Base-by-base conservation (phyloP, 2,113 vertebrate genomes). In the Hylia prasina region DNA sequence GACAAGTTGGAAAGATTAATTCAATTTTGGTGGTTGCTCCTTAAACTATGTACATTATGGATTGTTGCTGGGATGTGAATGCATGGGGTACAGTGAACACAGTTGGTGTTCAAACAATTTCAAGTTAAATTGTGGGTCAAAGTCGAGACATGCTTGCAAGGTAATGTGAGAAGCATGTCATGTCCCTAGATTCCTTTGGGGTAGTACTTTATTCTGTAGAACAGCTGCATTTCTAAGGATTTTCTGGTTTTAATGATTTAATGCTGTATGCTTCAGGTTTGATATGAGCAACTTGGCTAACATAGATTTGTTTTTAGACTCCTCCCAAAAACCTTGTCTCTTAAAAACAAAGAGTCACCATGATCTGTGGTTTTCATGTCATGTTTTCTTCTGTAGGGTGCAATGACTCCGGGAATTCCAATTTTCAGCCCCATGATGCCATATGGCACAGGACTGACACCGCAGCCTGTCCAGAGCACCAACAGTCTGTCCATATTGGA, bases 341-440 rank as follows among this genome's bases (percentile, higher is more conserved):
- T 76, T 61, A 15, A 77, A 78, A 64, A 0, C 6, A 25, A 65
- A 66, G 20, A 22, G 8, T 65, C 21, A 27, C 4, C 22, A 18
- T 3, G 21, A 44, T 37, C 24, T 20, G 37, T 50, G 33, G 23
- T 58, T 96, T 54, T 63, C 25, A 7, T 76, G 35, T 44, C 27
- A 1, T 14, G 16, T 44, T 92, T 86, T 77, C 60, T 90, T 76
- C 31, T 87, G 60, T 58, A 99, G 99, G 98, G 99, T 47, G 99
- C 99, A 72, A 99, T 99, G 99, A 99, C 99, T 39, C 99, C 99
- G 53, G 98, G 98, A 51, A 98, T 99, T 69, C 98, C 99, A 1
- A 98, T 99, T 51, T 99, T 99, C 87, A 99, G 99, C 97, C 99
- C 99, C 0, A 99, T 99, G 99, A 99, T 99, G 99, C 99, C 99